Conservation (phyloP, 53 echinoderm and acorn worm species). For the Stichopus horrens region DNA sequence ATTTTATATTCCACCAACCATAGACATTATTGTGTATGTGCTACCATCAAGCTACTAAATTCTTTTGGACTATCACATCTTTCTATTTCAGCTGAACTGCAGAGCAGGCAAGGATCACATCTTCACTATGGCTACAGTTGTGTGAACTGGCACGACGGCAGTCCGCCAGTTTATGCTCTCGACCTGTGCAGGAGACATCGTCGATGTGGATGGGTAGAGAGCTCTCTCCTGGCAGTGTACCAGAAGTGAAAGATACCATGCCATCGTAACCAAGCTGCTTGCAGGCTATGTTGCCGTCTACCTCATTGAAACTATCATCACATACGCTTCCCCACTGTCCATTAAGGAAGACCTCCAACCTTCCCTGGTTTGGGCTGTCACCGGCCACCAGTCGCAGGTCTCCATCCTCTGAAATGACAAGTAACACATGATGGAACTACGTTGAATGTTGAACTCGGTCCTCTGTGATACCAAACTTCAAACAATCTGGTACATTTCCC, state of each 20-base stretch:
- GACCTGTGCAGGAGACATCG: conserved; percentile 16
- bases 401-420: no score
- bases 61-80: no score
- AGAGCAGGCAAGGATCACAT: conserved; percentile 43
- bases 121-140: conserved; percentile 38
- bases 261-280: conserved; percentile 30
- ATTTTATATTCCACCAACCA: no score
- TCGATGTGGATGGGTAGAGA: conserved; percentile 2
- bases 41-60: no score
- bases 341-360: conserved; percentile 26
- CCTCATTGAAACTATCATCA: conserved; percentile 16
- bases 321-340: conserved; percentile 50
- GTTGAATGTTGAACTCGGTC: no score
- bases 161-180: background rate
- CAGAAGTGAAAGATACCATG: background rate
- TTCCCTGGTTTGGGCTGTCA: background rate
- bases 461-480: no score
- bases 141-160: background rate
- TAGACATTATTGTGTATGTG: no score
- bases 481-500: no score
- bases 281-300: conserved; percentile 20
- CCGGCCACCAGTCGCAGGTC: conserved; percentile 13
- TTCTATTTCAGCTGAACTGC: background rate
- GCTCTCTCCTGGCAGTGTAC: background rate
- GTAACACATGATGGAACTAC: no score